Evolutionary conservation across 2,113 vertebrate genomes (phyloP), one percentile per base, ranked within the genome.

Genomic region (Nycticebus coucang): DNA sequence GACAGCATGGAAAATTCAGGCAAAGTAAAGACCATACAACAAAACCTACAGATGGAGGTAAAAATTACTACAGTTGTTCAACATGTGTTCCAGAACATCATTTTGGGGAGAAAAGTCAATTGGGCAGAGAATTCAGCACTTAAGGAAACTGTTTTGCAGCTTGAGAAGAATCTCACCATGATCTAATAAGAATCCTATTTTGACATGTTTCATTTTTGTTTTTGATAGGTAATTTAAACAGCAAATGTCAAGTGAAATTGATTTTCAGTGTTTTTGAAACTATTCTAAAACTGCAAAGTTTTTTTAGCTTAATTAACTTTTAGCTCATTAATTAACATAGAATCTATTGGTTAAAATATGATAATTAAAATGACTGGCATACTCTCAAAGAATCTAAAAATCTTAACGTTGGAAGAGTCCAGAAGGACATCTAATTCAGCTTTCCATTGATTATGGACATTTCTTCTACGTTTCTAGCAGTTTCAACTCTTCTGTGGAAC

Each of bases 111-210:
- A 92, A 71, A 69, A 97, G 68, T 97, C 60, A 98, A 99, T 89
- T 99, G 99, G 99, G 98, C 98, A 86, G 92, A 98, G 89, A 97
- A 99, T 98, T 62, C 98, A 22, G 66, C 91, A 79, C 93, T 99
- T 68, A 98, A 94, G 87, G 94, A 83, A 50, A 4, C 75, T 95
- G 94, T 98, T 97, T 94, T 99, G 30, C 96, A 97, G 59, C 97
- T 99, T 88, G 99, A 98, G 95, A 97, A 98, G 83, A 93, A 97
- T 7, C 13, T 95, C 26, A 33, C 59, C 41, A 93, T 37, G 33
- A 87, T 95, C 14, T 89, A 68, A 94, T 77, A 57, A 87, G 62
- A 22, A 0, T 53, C 15, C n/a, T 41, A 0, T 85, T 7, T 97
- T 68, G 97, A 17, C 53, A 26, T 5, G 0, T 0, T 2, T 95